Evolutionary conservation across 2,113 vertebrate genomes (phyloP), one percentile per base, ranked within the genome.

Genomic region (Odobenus rosmarus): DNA sequence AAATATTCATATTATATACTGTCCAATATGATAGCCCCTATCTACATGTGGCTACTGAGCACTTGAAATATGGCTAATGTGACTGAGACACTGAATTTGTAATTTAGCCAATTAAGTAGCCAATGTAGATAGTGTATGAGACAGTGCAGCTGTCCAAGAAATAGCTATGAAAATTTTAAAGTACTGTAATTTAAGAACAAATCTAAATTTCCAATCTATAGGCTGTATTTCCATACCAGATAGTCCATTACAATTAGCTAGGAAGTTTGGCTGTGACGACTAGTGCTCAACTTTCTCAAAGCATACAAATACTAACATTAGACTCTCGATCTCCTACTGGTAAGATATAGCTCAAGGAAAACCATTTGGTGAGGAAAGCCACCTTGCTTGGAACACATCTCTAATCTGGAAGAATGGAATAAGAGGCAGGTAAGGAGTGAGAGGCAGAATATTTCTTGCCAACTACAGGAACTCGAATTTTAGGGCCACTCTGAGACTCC

Each of bases 131-230:
- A 79, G 64, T 36, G 19, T 83, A n/a, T 39, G 61, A n/a, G 55
- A 71, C 14, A 59, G 36, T 55, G 4, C 26, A 62, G 31, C 69
- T 55, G 62, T 72, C 39, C 21, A 96, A 82, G 46, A 81, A 89
- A 88, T 49, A 62, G 76, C 77, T 86, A n/a, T n/a, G 72, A 53
- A 83, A 85, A 81, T 33, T 39, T 82, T 57, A 23, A 96, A 79
- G 39, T 67, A 36, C 36, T 83, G 6, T 76, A 93, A 74, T 42
- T 19, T 4, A 81, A 86, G 15, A 13, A 39, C n/a, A 59, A 59
- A 92, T 90, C 28, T 90, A 81, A 88, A 85, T 31, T 61, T 96
- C 71, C 57, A 76, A 14, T 76, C 49, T 88, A 55, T 12, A 83
- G 6, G 31, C 1, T 84, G 1, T 69, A 39, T 23, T 39, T 82